Percentiles rank a stretch among this genome's conserved stretches.
phyloP scores from a whole-genome alignment of 2,888 invertebrate genomes.

The Dendrolimus houi region DNA sequence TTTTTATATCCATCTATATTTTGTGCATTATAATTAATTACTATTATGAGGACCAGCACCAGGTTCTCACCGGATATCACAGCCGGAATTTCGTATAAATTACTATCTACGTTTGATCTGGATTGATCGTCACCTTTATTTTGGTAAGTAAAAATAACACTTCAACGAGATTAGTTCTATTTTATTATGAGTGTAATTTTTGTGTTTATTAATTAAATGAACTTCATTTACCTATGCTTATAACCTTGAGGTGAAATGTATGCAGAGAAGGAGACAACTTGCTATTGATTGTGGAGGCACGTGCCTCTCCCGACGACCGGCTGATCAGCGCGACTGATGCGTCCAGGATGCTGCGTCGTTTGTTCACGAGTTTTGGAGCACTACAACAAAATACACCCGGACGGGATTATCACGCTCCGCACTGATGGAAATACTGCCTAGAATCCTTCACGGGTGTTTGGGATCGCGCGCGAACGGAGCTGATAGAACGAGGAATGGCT shows the following conservation, averaged over 20 bases:
- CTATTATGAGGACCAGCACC: too few relatives aligned
- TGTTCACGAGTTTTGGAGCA: slow-evolving; percentile 21
- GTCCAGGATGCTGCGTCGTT: slow-evolving; percentile 24
- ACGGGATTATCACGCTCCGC: slow-evolving; percentile 1
- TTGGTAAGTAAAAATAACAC: too few relatives aligned
- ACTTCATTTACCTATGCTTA: slow-evolving; percentile 45
- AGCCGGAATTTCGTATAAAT: too few relatives aligned
- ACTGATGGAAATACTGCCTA: not conserved
- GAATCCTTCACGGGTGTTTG: not conserved
- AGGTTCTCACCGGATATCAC: too few relatives aligned
- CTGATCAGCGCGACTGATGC: slow-evolving; percentile 27
- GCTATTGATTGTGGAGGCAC: slow-evolving; percentile 39
- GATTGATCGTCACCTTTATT: too few relatives aligned
- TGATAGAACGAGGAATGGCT: slow-evolving; percentile 15
- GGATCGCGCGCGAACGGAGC: slow-evolving; percentile 24
- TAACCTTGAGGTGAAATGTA: slow-evolving; percentile 48
- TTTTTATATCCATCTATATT: too few relatives aligned
- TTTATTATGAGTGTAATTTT: too few relatives aligned
- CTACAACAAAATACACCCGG: slow-evolving; percentile 13
- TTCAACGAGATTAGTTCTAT: too few relatives aligned
- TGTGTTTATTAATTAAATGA: slow-evolving; percentile 1
- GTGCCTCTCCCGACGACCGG: slow-evolving; percentile 24
- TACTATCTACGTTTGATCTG: too few relatives aligned
- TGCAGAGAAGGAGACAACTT: slow-evolving; percentile 27
- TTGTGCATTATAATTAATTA: too few relatives aligned